Percentiles rank a stretch among this genome's conserved stretches.
phyloP scores from a whole-genome alignment of 2,113 vertebrate genomes.

The Stigmatopora nigra region DNA sequence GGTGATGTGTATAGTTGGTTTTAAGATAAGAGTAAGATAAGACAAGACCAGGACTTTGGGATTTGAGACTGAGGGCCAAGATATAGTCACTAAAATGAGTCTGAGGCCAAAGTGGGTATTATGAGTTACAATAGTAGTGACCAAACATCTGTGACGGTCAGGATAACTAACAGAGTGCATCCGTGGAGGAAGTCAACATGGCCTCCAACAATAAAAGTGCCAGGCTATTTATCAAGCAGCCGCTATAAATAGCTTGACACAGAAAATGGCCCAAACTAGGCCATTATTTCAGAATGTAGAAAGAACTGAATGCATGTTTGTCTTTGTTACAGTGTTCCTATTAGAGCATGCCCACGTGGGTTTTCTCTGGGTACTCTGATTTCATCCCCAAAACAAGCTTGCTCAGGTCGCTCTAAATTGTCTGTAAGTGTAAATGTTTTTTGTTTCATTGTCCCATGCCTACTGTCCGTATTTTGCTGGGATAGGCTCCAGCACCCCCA shows the following conservation, averaged over 20 bases:
- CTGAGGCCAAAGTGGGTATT: too few relatives aligned
- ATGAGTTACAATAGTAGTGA: too few relatives aligned
- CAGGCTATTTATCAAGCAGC: slow-evolving; percentile 71
- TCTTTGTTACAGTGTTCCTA: slow-evolving; percentile 21
- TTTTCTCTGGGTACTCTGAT: background rate
- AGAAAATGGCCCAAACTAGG: slow-evolving; percentile 72
- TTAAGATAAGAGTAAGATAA: background rate
- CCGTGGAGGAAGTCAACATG: slow-evolving; percentile 64
- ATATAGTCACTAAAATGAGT: too few relatives aligned
- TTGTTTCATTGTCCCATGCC: too few relatives aligned
- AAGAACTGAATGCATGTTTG: slow-evolving; percentile 53
- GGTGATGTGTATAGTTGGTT: background rate
- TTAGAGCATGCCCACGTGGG: background rate
- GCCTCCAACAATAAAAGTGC: slow-evolving; percentile 66
- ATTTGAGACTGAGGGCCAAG: too few relatives aligned
- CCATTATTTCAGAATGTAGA: slow-evolving; percentile 59
- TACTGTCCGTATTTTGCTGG: too few relatives aligned
- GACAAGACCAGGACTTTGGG: too few relatives aligned
- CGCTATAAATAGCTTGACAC: slow-evolving; percentile 74
- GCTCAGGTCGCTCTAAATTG: too few relatives aligned
- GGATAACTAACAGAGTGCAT: slow-evolving; percentile 49
- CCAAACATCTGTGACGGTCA: slow-evolving; percentile 27
- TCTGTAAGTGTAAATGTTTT: too few relatives aligned
- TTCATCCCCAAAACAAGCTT: too few relatives aligned
- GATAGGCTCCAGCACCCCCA: too few relatives aligned